Percentiles rank a stretch among this genome's conserved stretches.
These are phyloP conservation scores for Onychomys leucogaster DNA, from an alignment of 2,797 vertebrate genomes.

Conservation along the genomic window DNA sequence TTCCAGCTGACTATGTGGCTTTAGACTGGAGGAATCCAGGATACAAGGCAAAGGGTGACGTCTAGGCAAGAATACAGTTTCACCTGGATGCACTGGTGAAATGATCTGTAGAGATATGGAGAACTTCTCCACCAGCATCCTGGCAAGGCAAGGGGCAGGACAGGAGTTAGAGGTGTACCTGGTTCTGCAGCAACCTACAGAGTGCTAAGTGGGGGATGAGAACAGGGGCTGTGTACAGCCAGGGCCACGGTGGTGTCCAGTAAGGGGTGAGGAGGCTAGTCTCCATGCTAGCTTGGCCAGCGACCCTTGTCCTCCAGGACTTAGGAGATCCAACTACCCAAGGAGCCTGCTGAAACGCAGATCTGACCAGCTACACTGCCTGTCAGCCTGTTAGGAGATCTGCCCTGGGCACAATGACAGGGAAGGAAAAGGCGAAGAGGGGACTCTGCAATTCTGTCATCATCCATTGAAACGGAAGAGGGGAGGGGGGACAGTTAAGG, in stretches of 20 bases:
- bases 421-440: background rate
- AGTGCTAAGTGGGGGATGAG: accelerated
- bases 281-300: background rate
- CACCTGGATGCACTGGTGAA: constrained; percentile 74
- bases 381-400: background rate
- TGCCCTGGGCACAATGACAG: background rate
- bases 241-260: background rate
- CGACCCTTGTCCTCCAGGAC: background rate
- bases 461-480: background rate
- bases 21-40: constrained; percentile 61
- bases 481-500: background rate
- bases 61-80: constrained; percentile 63
- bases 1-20: constrained; percentile 72
- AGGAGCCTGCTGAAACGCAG: background rate
- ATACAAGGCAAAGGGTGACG: background rate
- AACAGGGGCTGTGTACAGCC: background rate
- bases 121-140: constrained; percentile 74
- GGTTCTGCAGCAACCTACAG: background rate
- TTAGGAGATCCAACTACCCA: background rate
- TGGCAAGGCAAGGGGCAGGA: constrained; percentile 9
- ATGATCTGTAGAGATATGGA: background rate
- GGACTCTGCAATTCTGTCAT: too few species aligned
- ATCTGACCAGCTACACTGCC: background rate
- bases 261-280: too few species aligned
- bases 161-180: accelerated